phyloP scores from a whole-genome alignment of 2,888 invertebrate species.

The Phalangium opilio region DNA sequence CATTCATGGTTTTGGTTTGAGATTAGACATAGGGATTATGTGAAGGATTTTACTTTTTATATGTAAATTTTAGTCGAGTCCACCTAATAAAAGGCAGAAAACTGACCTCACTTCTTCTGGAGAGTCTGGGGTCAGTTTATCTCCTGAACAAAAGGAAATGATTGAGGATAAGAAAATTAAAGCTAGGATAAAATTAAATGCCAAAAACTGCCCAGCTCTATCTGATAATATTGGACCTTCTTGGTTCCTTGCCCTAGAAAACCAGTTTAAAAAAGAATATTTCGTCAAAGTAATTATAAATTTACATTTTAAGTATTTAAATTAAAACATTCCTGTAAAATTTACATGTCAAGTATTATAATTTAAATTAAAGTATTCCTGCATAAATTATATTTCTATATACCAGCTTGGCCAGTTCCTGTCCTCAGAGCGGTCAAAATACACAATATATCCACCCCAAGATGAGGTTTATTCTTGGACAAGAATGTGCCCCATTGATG shows the following conservation, averaged over 20 bases:
- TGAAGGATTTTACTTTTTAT: too few relatives aligned
- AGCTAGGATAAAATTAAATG: background rate
- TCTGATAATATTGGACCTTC: conserved; percentile 32
- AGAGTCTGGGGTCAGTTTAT: background rate
- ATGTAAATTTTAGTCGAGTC: too few relatives aligned
- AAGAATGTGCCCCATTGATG: conserved; percentile 30
- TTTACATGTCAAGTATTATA: too few relatives aligned
- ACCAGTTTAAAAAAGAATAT: conserved; percentile 37
- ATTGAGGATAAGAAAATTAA: conserved; percentile 3
- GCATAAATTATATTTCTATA: too few relatives aligned
- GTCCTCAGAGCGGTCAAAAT: conserved; percentile 30
- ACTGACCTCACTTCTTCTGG: background rate
- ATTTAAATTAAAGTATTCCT: too few relatives aligned
- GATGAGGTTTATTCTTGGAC: conserved; percentile 42
- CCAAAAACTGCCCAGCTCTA: conserved; percentile 25
- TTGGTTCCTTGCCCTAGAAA: conserved; percentile 37
- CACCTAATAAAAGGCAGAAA: too few relatives aligned
- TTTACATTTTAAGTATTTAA: too few relatives aligned
- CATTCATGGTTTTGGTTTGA: too few relatives aligned
- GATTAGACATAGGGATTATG: too few relatives aligned
- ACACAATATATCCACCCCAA: conserved; percentile 37
- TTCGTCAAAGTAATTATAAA: conserved; percentile 29
- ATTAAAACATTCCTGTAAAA: too few relatives aligned
- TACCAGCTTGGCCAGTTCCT: conserved; percentile 36
- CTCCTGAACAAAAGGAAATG: background rate